Base-by-base conservation (phyloP, 2,113 vertebrate genomes). In the Cyanoramphus novaezelandiae region DNA sequence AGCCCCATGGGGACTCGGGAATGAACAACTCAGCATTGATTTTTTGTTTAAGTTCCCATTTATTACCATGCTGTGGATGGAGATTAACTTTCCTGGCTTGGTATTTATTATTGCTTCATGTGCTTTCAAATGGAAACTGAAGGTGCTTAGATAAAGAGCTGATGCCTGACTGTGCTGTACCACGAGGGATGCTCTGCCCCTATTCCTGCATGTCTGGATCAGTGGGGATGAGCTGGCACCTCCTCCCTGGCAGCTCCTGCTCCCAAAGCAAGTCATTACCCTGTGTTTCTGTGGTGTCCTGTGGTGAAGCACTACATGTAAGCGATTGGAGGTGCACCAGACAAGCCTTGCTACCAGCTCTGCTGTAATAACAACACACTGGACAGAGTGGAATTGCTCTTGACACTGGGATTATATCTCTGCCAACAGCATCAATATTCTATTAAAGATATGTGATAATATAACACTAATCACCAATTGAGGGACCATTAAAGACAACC, bases 401-500 rank as follows among this genome's bases (percentile, higher is more conserved):
- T 92, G 94, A 97, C 96, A 79, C 92, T 2, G 59, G 97, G 95
- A 94, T 96, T 94, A 70, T 71, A 91, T 95, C 71, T 55, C 94
- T 95, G 93, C 95, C 96, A 95, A 71, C 91, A 55, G 90, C 94
- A 94, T 97, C 91, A 89, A 97, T 97, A 97, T 96, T 96, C 97
- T 95, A 95, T 97, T 97, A 94, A 95, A 96, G 93, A 92, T 95
- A 94, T 75, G 94, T 63, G 95, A 83, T 95, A 95, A 95, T 89
- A 79, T 83, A 94, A 86, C 91, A 60, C 92, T 95, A 94, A 97
- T 97, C 95, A 92, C 97, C 96, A 95, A 88, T 80, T 39, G 93
- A 93, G 83, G 86, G 83, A 63, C 95, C 90, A 84, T 94, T 72
- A 57, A 57, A 46, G 91, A 82, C 47, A 85, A 82, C 82, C 94